Conservation (phyloP, 2,113 vertebrate genomes). For the Thryonomys swinderianus region DNA sequence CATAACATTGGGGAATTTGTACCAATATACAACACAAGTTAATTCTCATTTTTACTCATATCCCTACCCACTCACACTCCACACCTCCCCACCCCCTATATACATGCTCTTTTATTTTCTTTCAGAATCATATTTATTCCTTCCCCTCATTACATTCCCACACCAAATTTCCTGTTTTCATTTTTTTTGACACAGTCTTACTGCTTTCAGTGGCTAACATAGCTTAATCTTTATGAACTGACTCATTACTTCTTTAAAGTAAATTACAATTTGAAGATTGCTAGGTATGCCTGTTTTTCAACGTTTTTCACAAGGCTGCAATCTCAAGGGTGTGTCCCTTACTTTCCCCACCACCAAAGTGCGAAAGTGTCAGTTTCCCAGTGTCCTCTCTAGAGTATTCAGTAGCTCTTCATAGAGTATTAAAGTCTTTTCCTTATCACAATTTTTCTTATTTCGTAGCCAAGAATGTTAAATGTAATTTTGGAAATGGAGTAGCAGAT, state of each 20-base stretch:
- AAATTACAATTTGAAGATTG: slow-evolving; percentile 29
- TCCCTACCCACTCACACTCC: too few relatives aligned
- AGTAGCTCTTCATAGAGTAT: background rate
- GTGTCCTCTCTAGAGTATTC: background rate
- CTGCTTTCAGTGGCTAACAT: background rate
- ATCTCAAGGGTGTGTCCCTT: background rate
- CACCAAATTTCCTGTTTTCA: too few relatives aligned
- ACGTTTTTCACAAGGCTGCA: background rate
- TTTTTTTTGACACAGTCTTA: background rate
- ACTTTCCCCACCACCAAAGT: background rate
- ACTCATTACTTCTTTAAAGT: slow-evolving; percentile 8
- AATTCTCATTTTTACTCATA: too few relatives aligned
- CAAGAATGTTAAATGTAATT: slow-evolving; percentile 31
- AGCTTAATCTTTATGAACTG: background rate
- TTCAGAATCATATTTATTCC: too few relatives aligned
- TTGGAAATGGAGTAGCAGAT: slow-evolving; percentile 1
- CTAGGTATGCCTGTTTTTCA: background rate
- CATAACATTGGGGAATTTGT: too few relatives aligned
- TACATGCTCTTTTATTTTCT: too few relatives aligned
- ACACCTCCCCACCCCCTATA: too few relatives aligned
- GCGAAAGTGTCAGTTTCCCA: background rate
- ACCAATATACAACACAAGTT: too few relatives aligned
- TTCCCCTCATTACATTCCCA: too few relatives aligned
- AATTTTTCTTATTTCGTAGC: background rate
- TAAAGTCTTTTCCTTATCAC: background rate